These are phyloP conservation scores for Halichondria panicea DNA, from an alignment of 37 sponge, comb jelly and placozoan species.

Conservation along the genomic window DNA sequence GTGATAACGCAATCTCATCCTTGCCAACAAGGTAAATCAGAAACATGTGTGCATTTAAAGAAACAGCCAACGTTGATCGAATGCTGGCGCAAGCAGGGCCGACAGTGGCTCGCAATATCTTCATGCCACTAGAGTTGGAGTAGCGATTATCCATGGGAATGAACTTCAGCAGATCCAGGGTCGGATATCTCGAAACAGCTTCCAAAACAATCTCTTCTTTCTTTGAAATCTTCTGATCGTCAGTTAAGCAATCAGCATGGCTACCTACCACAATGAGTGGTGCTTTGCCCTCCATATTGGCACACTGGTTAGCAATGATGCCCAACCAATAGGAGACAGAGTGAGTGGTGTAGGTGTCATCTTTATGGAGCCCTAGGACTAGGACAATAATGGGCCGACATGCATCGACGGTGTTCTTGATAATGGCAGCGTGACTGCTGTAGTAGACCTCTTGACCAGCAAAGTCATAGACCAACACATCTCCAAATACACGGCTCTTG, in stretches of 20 bases:
- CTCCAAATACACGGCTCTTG: slow-evolving; percentile 14
- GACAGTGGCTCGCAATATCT: background rate
- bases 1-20: no score
- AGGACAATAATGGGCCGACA: slow-evolving; percentile 23
- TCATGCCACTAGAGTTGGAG: background rate
- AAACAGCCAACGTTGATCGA: background rate
- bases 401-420: background rate
- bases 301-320: background rate
- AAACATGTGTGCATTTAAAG: background rate
- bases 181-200: background rate
- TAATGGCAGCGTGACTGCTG: slow-evolving; percentile 14
- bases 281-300: background rate
- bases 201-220: background rate
- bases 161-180: background rate
- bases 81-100: background rate
- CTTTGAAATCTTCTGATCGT: background rate
- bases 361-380: slow-evolving; percentile 18
- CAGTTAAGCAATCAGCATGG: background rate
- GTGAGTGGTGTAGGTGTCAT: slow-evolving; percentile 2
- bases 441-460: slow-evolving; percentile 38
- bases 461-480: slow-evolving; percentile 30
- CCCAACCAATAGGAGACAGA: slow-evolving; percentile 12
- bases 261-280: slow-evolving; percentile 25
- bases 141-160: slow-evolving; percentile 8
- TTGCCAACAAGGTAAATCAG: background rate